phyloP scores from a whole-genome alignment of 2,113 vertebrate species.

The Catharus minimus region DNA sequence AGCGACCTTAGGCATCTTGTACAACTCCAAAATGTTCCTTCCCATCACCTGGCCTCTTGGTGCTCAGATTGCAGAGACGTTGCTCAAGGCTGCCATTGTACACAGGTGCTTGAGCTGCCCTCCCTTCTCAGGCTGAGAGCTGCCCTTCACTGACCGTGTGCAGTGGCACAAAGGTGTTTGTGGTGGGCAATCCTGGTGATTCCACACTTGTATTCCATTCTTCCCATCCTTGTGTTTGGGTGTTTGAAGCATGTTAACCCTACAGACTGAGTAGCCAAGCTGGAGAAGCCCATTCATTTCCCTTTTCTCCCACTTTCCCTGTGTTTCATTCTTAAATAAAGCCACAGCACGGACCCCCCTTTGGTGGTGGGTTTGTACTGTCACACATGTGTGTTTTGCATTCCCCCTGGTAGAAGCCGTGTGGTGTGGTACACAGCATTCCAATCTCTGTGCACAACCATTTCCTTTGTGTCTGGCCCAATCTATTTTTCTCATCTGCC shows the following conservation, averaged over 20 bases:
- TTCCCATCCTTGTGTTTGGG: neutral
- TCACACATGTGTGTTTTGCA: fast-evolving
- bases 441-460: neutral
- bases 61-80: neutral
- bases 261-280: neutral
- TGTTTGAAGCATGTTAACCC: neutral
- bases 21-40: neutral
- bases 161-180: neutral
- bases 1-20: neutral
- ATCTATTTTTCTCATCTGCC: fast-evolving
- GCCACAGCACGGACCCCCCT: fast-evolving
- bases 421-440: neutral
- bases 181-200: neutral
- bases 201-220: neutral
- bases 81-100: neutral
- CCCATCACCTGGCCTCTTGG: neutral
- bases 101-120: neutral
- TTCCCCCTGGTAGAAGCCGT: neutral
- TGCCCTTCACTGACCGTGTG: fast-evolving
- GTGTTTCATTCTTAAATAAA: neutral
- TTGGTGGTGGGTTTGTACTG: neutral
- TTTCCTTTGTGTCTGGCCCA: neutral
- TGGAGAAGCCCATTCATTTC: neutral
- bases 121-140: neutral
- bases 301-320: neutral